These are phyloP conservation scores for Clupea harengus DNA, from an alignment of 2,113 vertebrate genomes.

Conservation along the genomic window DNA sequence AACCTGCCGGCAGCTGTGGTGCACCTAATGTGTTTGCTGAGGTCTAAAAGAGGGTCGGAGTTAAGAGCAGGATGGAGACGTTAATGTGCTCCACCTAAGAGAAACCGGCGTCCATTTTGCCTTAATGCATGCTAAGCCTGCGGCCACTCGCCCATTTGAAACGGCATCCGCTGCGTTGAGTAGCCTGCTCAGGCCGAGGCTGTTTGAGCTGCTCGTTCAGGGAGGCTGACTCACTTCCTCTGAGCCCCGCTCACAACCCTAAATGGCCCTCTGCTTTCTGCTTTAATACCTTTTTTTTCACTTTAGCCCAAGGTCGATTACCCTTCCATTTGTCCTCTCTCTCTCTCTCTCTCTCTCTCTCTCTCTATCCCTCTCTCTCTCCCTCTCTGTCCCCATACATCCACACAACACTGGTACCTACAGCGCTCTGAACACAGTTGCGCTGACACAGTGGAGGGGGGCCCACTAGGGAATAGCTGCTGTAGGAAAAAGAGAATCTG, in stretches of 20 bases:
- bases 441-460: not conserved
- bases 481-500: not conserved
- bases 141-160: not conserved
- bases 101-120: constrained; percentile 35
- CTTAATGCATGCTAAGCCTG: constrained; percentile 31
- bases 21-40: constrained; percentile 47
- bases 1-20: constrained; percentile 20
- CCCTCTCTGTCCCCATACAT: not conserved
- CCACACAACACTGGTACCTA: not conserved
- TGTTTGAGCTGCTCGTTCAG: constrained; percentile 1
- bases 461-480: not conserved
- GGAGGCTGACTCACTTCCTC: constrained; percentile 33
- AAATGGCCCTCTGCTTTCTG: constrained; percentile 27
- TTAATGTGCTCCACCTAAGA: constrained; percentile 44
- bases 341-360: constrained; percentile 12
- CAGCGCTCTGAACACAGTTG: too few species aligned
- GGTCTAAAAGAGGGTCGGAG: constrained; percentile 32
- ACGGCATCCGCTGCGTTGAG: not conserved
- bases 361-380: not conserved
- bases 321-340: constrained; percentile 24
- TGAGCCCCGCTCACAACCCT: constrained; percentile 24
- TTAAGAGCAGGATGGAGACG: constrained; percentile 25
- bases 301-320: constrained; percentile 38
- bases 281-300: constrained; percentile 22
- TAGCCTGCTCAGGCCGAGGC: not conserved